phyloP scores from a whole-genome alignment of 2,113 vertebrate genomes.

The Myanophis thanlyinensis region DNA sequence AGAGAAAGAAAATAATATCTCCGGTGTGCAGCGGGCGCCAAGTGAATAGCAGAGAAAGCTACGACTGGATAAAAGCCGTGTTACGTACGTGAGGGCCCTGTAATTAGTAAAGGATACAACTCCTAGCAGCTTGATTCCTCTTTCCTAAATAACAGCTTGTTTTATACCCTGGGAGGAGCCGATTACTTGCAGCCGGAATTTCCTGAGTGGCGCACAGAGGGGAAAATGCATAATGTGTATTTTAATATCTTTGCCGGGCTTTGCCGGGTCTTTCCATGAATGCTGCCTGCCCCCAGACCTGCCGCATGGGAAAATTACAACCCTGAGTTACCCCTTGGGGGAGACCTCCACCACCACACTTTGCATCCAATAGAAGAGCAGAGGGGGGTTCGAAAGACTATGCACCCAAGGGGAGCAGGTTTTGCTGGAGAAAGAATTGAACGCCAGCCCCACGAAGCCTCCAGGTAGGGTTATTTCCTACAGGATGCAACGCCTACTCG shows the following conservation, averaged over 20 bases:
- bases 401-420: not conserved
- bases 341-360: not conserved
- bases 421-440: not conserved
- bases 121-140: slow-evolving; percentile 9
- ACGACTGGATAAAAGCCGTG: slow-evolving; percentile 9
- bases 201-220: not conserved
- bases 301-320: not conserved
- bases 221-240: not conserved
- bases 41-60: slow-evolving; percentile 16
- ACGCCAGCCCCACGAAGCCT: not conserved
- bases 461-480: not conserved
- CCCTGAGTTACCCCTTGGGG: not conserved
- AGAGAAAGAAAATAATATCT: not conserved
- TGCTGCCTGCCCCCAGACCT: not conserved
- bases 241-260: not conserved
- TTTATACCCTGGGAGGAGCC: slow-evolving; percentile 14
- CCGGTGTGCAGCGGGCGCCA: not conserved
- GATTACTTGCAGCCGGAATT: slow-evolving; percentile 12
- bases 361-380: not conserved
- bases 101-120: slow-evolving; percentile 31
- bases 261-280: not conserved
- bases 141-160: slow-evolving; percentile 31
- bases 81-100: slow-evolving; percentile 1
- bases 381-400: not conserved
- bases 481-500: not conserved